Percentiles rank a stretch among this genome's conserved stretches.
phyloP scores from a whole-genome alignment of 2,797 vertebrate genomes.

The Botia kubotai region DNA sequence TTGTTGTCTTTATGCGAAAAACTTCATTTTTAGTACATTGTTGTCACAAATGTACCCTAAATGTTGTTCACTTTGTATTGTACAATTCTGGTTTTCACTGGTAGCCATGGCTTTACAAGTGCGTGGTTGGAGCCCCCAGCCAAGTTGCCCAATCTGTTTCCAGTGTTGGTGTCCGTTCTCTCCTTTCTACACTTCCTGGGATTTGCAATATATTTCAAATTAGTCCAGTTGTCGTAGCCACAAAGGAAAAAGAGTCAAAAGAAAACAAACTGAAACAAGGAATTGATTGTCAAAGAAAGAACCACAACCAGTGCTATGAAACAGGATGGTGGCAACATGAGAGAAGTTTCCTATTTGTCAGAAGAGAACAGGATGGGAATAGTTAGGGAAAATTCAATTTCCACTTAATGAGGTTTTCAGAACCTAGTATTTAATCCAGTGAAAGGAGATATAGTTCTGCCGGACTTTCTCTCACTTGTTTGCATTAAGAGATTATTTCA shows the following conservation, averaged over 20 bases:
- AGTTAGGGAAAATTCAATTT: conserved; percentile 50
- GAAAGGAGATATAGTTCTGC: conserved; percentile 39
- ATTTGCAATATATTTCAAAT: conserved; percentile 85
- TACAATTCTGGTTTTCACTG: conserved; percentile 86
- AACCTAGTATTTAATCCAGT: conserved; percentile 30
- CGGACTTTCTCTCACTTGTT: conserved; percentile 20
- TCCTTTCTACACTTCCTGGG: conserved; percentile 88
- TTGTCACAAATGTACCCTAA: not conserved
- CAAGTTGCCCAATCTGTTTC: conserved; percentile 87
- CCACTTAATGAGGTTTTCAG: conserved; percentile 39
- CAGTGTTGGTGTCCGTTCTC: conserved; percentile 84
- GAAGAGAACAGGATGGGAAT: conserved; percentile 41
- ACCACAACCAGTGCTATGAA: not conserved
- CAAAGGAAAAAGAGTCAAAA: conserved; percentile 79
- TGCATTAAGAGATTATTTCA: conserved; percentile 8
- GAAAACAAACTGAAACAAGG: conserved; percentile 76
- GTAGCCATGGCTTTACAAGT: conserved; percentile 77
- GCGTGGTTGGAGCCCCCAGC: conserved; percentile 79
- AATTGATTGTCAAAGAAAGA: not conserved
- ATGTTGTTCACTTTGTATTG: conserved; percentile 24
- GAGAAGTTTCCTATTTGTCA: conserved; percentile 22
- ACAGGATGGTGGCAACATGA: conserved; percentile 28
- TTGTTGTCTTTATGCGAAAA: no score
- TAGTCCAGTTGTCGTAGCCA: conserved; percentile 82
- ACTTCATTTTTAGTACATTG: no score